These are phyloP conservation scores for Clupea harengus DNA, from an alignment of 2,113 vertebrate genomes.

Conservation along the genomic window DNA sequence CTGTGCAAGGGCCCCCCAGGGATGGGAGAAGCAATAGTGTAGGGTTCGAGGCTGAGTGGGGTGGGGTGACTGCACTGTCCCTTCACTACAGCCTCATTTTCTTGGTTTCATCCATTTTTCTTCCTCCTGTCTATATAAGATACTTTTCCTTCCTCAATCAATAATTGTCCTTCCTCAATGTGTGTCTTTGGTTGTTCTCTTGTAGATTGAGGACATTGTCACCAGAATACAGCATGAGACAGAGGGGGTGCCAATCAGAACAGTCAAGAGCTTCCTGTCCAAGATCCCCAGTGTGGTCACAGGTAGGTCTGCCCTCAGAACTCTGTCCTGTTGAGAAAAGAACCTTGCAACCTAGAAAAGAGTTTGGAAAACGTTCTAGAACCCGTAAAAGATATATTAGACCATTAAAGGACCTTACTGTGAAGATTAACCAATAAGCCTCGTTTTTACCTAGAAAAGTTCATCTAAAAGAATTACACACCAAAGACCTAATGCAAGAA, in stretches of 20 bases:
- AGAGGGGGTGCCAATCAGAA: slow-evolving; percentile 91
- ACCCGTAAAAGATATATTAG: no score
- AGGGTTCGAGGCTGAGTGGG: no score
- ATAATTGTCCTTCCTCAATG: not conserved
- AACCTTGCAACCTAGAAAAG: no score
- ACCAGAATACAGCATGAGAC: slow-evolving; percentile 91
- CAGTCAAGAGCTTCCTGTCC: slow-evolving; percentile 98
- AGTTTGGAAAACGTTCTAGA: no score
- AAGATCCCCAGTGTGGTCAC: slow-evolving; percentile 98
- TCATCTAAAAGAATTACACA: not conserved
- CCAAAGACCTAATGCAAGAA: not conserved
- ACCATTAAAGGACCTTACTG: no score
- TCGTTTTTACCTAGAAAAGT: not conserved
- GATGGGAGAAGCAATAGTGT: no score
- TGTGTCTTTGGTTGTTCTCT: slow-evolving; percentile 33
- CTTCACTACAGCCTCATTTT: no score
- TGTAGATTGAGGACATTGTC: slow-evolving; percentile 93
- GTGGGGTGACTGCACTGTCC: no score
- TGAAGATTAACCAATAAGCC: no score
- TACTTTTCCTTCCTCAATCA: no score
- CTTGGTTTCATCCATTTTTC: not conserved
- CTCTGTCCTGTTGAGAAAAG: not conserved
- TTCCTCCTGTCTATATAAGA: not conserved
- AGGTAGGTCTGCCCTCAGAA: slow-evolving; percentile 65
- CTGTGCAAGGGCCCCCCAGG: no score